Evolutionary conservation across 1,140 invertebrate species (phyloP), one percentile per base, ranked within the genome.

Genomic region (Drosophila parabipectinata): DNA sequence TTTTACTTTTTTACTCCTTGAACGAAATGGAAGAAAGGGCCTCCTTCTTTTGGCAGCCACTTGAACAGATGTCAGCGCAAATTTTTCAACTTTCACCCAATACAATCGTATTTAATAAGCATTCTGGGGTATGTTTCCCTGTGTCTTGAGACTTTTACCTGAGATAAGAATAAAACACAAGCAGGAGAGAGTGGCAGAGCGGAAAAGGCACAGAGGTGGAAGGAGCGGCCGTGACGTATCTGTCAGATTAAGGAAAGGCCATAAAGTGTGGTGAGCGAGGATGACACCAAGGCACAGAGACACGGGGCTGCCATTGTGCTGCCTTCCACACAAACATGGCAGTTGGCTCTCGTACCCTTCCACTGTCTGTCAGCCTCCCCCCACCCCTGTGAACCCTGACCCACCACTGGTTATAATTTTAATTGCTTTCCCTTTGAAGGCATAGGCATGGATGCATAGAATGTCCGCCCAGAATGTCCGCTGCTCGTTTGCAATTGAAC

Each of bases 261-360:
- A 74, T 91, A 91, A 91, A 91, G 59, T 91, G 85, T 74, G 77
- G 71, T 91, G 90, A 91, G 85, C 79, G 89, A 88, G 90, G 90
- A 90, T 90, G 89, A 90, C 89, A 91, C 61, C 69, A 44, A 78
- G 51, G 41, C 5, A 6, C 26, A 5, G 26, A 78, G 52, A 82
- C 80, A 81, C 73, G 74, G 82, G 32, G 32, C 32, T 32, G 32
- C 82, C 82, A 87, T 87, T 87, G 78, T 82, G 68, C 44, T 83
- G 71, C 56, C 52, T 60, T 76, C 72, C 66, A 60, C 72, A 81
- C 63, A 81, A 85, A 82, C 78, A 87, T 82, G 78, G 82, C 79
- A 88, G 83, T 87, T 87, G 82, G 63, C 55, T 48, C n/a, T 26
- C 10, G 8, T 24, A 47, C 18, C 26, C 8, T 10, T 37, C 12